These are phyloP conservation scores for Lytechinus pictus DNA, from an alignment of 35 echinoderm and acorn worm species.

Conservation along the genomic window DNA sequence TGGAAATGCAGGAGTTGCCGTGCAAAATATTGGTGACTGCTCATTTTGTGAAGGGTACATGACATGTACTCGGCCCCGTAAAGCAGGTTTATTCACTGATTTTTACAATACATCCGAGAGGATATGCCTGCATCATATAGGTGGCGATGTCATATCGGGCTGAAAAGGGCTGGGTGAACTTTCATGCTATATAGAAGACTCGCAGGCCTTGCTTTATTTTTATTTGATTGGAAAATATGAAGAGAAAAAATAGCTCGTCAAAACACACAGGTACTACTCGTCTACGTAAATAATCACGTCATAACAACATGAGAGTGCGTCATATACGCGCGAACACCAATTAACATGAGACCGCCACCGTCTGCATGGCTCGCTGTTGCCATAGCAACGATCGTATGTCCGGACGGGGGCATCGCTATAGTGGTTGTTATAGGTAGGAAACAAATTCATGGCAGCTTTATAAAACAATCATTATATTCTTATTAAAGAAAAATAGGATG, in stretches of 20 bases:
- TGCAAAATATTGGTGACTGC: too few species aligned
- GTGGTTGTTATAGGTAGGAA: background rate
- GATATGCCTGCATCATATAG: too few species aligned
- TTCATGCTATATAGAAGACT: background rate
- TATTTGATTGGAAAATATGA: background rate
- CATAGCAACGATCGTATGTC: background rate
- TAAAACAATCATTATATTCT: background rate
- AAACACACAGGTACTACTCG: conserved; percentile 27
- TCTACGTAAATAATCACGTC: conserved; percentile 43
- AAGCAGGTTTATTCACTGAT: too few species aligned
- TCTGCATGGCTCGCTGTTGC: conserved; percentile 12
- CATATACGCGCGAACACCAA: conserved; percentile 27
- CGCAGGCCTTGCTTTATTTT: background rate
- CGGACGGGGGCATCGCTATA: background rate
- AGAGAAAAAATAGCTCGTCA: background rate
- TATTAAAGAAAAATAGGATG: background rate
- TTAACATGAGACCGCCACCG: background rate
- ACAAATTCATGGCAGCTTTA: background rate
- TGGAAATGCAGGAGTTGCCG: too few species aligned
- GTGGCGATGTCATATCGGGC: too few species aligned
- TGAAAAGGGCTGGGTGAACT: background rate
- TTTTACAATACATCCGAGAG: too few species aligned
- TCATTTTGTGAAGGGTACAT: too few species aligned
- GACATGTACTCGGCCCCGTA: too few species aligned
- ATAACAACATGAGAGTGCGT: conserved; percentile 27